Evolutionary conservation across 2,113 vertebrate species (phyloP), one percentile per base, ranked within the genome.

Genomic region (Brienomyrus brachyistius): DNA sequence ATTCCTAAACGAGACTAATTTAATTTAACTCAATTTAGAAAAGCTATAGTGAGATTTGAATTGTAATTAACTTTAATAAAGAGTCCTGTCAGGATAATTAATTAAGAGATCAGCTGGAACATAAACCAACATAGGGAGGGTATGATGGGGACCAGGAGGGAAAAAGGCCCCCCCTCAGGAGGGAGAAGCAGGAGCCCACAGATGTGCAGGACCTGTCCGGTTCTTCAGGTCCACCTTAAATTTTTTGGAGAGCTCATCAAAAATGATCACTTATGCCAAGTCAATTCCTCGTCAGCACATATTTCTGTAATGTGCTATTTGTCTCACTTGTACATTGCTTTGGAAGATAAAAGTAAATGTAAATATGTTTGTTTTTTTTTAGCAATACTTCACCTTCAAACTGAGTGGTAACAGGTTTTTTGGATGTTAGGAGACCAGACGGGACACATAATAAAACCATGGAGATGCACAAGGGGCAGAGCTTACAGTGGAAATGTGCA

Each of bases 81-180:
- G 31, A 80, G 31, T 80, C 35, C 74, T 80, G 74, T 43, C 74
- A 66, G 56, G 19, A 62, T 88, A 27, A 87, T 56, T 62, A 88
- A 88, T 88, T 88, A 88, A 88, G 56, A 62, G 87, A 56, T 47
- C 56, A 88, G 87, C 51, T 54, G n/a, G 48, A 86, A 52, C 23
- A 52, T 17, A 54, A 54, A 86, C 84, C 50, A 15, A 48, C 48
- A 47, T n/a, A 84, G 0, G 9, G 13, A 43, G 15, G 23, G 31
- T 40, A 35, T 40, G 35, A 19, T 4, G 10, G 35, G 35, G 15
- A 19, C 13, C 31, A 19, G 74, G 35, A 4, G 11, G 13, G 13
- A 43, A 43, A 77, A 77, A 4, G 27, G 0, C 13, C 54, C 54
- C 54, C 50, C 51, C 56, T 6, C 1, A 5, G 51, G 51, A 52